Evolutionary conservation across 2,797 vertebrate species (phyloP).

Genomic region (Cetoscarus ocellatus): DNA sequence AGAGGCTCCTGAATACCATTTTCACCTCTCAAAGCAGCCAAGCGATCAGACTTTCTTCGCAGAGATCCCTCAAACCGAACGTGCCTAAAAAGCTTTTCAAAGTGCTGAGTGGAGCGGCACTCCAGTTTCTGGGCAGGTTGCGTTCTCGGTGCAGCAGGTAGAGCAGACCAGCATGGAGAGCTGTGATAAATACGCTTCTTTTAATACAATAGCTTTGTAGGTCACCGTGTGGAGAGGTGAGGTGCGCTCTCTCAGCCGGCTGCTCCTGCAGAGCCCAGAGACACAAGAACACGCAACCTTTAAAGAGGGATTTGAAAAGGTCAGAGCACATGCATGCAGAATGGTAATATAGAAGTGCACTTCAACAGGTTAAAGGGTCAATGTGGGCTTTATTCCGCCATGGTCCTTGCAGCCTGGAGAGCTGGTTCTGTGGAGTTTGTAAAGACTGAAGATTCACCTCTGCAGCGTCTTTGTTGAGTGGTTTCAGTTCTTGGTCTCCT

Average conservation of each 20-base stretch:
- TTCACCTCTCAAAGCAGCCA: constrained; percentile 69
- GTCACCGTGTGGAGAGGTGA: constrained; percentile 74
- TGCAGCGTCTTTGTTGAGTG: constrained; percentile 13
- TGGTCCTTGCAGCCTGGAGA: constrained; percentile 31
- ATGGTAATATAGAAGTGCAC: constrained; percentile 77
- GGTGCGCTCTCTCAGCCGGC: constrained; percentile 65
- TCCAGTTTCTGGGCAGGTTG: constrained; percentile 73
- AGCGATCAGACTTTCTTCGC: constrained; percentile 52
- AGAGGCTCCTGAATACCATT: constrained; percentile 66
- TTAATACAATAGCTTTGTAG: constrained; percentile 85
- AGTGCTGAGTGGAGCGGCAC: constrained; percentile 65
- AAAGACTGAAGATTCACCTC: constrained; percentile 36
- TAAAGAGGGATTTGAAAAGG: constrained; percentile 85
- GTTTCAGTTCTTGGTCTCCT: constrained; percentile 35
- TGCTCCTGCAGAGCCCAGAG: constrained; percentile 71
- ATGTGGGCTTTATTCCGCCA: constrained; percentile 60
- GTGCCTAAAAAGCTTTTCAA: constrained; percentile 74
- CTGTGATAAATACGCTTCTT: constrained; percentile 82
- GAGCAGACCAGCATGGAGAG: constrained; percentile 63
- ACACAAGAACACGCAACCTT: constrained; percentile 79
- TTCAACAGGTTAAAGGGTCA: constrained; percentile 76
- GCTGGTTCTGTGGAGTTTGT: constrained; percentile 18
- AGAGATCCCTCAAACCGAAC: constrained; percentile 61
- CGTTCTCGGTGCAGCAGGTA: constrained; percentile 61
- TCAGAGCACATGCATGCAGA: constrained; percentile 79